Evolutionary conservation across 2,797 vertebrate genomes (phyloP).

Genomic region (Smutsia gigantea): DNA sequence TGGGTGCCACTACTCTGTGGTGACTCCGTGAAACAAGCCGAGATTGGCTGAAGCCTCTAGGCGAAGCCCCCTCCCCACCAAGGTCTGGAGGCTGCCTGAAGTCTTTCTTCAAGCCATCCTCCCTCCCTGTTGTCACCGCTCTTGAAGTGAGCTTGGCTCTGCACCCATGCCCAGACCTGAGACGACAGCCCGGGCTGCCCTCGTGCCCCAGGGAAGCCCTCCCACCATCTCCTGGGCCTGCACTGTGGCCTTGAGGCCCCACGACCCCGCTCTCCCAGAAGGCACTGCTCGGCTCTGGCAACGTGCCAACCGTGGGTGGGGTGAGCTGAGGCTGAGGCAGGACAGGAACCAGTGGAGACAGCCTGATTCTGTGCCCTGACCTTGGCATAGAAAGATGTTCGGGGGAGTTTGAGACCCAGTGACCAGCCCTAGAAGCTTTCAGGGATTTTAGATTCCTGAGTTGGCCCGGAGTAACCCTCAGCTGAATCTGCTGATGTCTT

Average conservation of each 20-base stretch:
- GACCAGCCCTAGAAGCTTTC: slow-evolving; percentile 41
- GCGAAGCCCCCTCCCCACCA: no score
- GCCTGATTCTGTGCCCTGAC: slow-evolving; percentile 40
- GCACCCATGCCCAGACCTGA: not conserved
- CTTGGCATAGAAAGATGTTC: slow-evolving; percentile 17
- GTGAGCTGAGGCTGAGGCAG: not conserved
- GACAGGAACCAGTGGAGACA: slow-evolving; percentile 1
- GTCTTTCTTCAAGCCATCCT: not conserved
- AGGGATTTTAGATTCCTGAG: slow-evolving; percentile 55
- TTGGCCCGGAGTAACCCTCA: slow-evolving; percentile 12
- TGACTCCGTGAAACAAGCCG: not conserved
- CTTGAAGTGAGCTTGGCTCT: slow-evolving; percentile 53
- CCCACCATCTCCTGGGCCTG: not conserved
- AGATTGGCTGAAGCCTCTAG: not conserved
- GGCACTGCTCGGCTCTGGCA: not conserved
- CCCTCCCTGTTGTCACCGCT: not conserved
- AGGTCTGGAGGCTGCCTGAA: not conserved
- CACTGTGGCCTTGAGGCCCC: not conserved
- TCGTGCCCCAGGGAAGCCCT: not conserved
- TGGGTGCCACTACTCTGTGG: not conserved
- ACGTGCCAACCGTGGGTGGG: not conserved
- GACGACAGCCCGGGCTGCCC: not conserved
- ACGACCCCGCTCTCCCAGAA: slow-evolving; percentile 17
- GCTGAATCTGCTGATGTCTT: slow-evolving; percentile 30
- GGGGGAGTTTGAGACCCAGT: slow-evolving; percentile 15